Evolutionary conservation across 2,113 vertebrate species (phyloP).

Genomic region (Chionodraco myersi): DNA sequence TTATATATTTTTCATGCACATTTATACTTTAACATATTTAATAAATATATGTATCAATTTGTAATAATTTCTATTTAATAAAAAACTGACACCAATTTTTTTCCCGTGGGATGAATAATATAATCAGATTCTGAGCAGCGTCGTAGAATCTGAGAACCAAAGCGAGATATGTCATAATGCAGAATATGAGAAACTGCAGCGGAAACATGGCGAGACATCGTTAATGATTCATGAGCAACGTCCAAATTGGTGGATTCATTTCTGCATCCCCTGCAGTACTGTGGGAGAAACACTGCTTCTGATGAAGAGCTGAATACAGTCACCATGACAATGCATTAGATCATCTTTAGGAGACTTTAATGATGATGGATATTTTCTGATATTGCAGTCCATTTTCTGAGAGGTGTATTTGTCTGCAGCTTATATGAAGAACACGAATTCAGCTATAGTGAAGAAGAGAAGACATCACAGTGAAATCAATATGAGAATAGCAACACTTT

Average conservation of each 20-base stretch:
- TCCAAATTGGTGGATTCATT: conserved; percentile 42
- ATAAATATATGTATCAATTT: too few species aligned
- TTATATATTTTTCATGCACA: too few species aligned
- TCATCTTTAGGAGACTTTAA: conserved; percentile 35
- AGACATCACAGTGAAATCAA: conserved; percentile 19
- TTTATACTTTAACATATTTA: too few species aligned
- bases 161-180: conserved; percentile 21
- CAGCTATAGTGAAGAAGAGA: not conserved
- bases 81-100: too few species aligned
- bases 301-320: conserved; percentile 36
- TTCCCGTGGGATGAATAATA: too few species aligned
- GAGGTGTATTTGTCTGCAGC: not conserved
- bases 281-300: conserved; percentile 29
- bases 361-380: conserved; percentile 33
- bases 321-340: conserved; percentile 63
- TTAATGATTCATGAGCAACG: conserved; percentile 66
- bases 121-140: not conserved
- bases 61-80: too few species aligned
- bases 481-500: conserved; percentile 12
- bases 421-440: conserved; percentile 5
- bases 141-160: conserved; percentile 7
- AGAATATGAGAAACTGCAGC: conserved; percentile 13
- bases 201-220: conserved; percentile 33
- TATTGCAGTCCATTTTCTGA: conserved; percentile 14
- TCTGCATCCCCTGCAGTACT: conserved; percentile 25